These are phyloP conservation scores for Eumaeus atala DNA, from an alignment of 1,140 invertebrate genomes.

Conservation along the genomic window DNA sequence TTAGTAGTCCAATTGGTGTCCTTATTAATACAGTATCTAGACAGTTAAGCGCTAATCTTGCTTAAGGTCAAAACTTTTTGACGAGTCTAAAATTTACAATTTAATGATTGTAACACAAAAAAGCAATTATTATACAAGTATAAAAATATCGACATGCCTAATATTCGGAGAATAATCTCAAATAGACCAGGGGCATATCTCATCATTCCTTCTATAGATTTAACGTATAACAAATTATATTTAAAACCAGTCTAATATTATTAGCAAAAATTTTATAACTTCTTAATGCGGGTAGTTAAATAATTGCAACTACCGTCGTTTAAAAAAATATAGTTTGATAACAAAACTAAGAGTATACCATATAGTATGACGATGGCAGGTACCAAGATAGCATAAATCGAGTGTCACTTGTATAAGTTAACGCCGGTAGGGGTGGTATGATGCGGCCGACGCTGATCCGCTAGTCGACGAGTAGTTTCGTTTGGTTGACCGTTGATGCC, in stretches of 20 bases:
- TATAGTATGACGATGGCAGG: slow-evolving; percentile 10
- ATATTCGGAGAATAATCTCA: not conserved
- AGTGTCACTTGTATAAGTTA: slow-evolving; percentile 33
- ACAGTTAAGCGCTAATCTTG: slow-evolving; percentile 4
- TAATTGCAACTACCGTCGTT: not conserved
- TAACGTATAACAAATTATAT: slow-evolving; percentile 8
- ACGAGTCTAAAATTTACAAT: slow-evolving; percentile 56
- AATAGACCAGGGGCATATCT: slow-evolving; percentile 11
- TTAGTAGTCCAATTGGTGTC: slow-evolving; percentile 9
- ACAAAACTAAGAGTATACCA: not conserved
- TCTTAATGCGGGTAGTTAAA: not conserved
- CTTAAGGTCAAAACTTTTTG: slow-evolving; percentile 24
- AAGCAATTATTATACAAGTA: slow-evolving; percentile 44
- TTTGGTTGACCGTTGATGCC: slow-evolving; percentile 59
- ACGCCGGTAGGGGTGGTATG: slow-evolving; percentile 69
- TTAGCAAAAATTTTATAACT: slow-evolving; percentile 4
- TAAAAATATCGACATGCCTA: slow-evolving; percentile 22
- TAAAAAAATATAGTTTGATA: slow-evolving; percentile 2
- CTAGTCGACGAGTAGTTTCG: slow-evolving; percentile 48
- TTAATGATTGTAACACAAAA: slow-evolving; percentile 55
- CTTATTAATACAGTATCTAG: slow-evolving; percentile 4
- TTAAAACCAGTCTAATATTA: slow-evolving; percentile 19
- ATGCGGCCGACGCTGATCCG: slow-evolving; percentile 49
- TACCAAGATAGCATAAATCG: slow-evolving; percentile 16
- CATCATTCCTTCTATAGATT: slow-evolving; percentile 10